Conservation (phyloP, 2,113 vertebrate genomes). For the Corvus moneduloides region DNA sequence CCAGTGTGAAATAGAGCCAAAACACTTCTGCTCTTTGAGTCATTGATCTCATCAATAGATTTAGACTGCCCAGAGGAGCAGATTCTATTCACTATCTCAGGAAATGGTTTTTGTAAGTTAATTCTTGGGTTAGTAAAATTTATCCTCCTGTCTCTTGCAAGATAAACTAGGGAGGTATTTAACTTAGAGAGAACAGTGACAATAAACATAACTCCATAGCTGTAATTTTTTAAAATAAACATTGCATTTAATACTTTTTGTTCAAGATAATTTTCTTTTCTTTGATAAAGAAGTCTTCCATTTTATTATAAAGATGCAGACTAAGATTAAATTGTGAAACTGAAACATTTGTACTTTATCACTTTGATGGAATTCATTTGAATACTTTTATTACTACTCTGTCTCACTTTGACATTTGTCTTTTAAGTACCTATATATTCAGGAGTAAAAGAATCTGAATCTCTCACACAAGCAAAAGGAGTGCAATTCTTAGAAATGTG, state of each 20-base stretch:
- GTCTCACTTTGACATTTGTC: not conserved
- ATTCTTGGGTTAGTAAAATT: not conserved
- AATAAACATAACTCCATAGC: not conserved
- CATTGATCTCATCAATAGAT: not conserved
- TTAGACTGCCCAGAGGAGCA: not conserved
- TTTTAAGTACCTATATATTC: not conserved
- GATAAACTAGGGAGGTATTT: not conserved
- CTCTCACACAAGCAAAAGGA: not conserved
- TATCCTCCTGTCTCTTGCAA: not conserved
- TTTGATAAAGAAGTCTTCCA: not conserved
- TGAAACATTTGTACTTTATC: not conserved
- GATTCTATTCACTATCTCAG: not conserved
- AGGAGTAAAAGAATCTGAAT: not conserved
- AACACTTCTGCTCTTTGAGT: not conserved
- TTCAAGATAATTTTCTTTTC: not conserved
- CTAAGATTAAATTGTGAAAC: not conserved
- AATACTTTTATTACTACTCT: not conserved
- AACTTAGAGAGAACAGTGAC: not conserved
- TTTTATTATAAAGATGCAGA: not conserved
- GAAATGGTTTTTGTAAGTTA: not conserved
- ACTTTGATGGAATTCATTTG: not conserved
- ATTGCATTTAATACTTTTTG: not conserved
- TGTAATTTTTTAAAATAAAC: not conserved
- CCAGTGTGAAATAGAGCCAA: not conserved
- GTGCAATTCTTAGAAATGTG: not conserved